These are phyloP conservation scores for Hyaena hyaena DNA, from an alignment of 2,113 vertebrate genomes.

Conservation along the genomic window DNA sequence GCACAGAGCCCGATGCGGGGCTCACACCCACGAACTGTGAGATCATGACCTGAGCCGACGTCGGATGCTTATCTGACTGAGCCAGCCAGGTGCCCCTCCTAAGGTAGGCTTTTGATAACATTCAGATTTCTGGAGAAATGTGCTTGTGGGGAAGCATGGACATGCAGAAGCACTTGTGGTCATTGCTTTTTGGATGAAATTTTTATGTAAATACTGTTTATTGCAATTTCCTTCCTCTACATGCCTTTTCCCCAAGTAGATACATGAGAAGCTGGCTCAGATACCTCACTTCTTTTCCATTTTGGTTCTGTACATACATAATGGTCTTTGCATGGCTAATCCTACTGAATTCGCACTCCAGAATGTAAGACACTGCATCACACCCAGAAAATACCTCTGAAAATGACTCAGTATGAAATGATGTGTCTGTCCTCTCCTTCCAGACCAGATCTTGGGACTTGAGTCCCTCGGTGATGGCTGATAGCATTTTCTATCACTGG, in stretches of 20 bases:
- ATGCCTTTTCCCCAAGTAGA: not conserved
- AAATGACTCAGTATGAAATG: not conserved
- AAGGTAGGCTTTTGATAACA: not conserved
- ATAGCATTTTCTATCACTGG: not conserved
- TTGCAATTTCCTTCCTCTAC: not conserved
- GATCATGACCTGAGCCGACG: too few species aligned
- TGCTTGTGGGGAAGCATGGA: not conserved
- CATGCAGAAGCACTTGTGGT: not conserved
- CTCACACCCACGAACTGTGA: too few species aligned
- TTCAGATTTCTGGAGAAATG: not conserved
- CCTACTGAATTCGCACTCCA: not conserved
- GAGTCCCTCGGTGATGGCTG: not conserved
- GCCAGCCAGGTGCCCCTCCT: too few species aligned
- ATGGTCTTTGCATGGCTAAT: not conserved
- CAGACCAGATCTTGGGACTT: not conserved
- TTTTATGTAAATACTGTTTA: not conserved
- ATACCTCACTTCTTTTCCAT: not conserved
- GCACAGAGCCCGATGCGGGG: too few species aligned
- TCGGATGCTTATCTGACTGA: too few species aligned
- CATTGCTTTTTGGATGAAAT: not conserved
- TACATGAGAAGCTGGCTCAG: not conserved
- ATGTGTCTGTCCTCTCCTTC: not conserved
- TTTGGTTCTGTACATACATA: not conserved
- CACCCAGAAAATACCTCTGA: not conserved
- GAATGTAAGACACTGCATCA: not conserved